phyloP scores from a whole-genome alignment of 2,797 vertebrate species.

The Micromesistius poutassou region DNA sequence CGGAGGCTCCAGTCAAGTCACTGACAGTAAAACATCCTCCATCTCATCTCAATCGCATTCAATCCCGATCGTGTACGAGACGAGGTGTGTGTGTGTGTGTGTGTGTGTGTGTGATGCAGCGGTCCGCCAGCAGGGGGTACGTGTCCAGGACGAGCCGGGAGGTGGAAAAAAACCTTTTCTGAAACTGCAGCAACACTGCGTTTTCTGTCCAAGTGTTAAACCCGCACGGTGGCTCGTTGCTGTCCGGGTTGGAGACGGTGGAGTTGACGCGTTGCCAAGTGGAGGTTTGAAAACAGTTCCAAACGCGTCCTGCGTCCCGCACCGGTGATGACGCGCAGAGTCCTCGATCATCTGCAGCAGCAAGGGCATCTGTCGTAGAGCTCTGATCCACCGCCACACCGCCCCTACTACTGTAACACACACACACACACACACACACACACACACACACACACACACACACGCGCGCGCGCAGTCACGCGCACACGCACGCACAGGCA shows the following conservation, averaged over 20 bases:
- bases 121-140: neutral
- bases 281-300: too few species aligned
- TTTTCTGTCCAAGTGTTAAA: neutral
- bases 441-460: conserved; percentile 11
- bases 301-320: neutral
- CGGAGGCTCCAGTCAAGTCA: neutral
- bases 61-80: too few species aligned
- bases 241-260: neutral
- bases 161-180: neutral
- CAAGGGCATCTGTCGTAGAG: conserved; percentile 61
- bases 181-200: neutral
- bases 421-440: neutral
- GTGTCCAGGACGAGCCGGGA: neutral
- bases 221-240: neutral
- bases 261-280: too few species aligned
- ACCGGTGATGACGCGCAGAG: conserved; percentile 21
- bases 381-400: neutral
- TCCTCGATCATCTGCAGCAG: conserved; percentile 57
- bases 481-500: conserved; percentile 11
- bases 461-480: too few species aligned
- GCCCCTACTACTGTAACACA: neutral
- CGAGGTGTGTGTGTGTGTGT: too few species aligned
- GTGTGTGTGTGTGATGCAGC: neutral
- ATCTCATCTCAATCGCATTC: neutral
- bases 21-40: neutral